A percentile compares a stretch with the other conserved stretches of the same genome.
Conservation (phyloP, 2,113 vertebrate genomes). For the Cyanoliseus patagonus region DNA sequence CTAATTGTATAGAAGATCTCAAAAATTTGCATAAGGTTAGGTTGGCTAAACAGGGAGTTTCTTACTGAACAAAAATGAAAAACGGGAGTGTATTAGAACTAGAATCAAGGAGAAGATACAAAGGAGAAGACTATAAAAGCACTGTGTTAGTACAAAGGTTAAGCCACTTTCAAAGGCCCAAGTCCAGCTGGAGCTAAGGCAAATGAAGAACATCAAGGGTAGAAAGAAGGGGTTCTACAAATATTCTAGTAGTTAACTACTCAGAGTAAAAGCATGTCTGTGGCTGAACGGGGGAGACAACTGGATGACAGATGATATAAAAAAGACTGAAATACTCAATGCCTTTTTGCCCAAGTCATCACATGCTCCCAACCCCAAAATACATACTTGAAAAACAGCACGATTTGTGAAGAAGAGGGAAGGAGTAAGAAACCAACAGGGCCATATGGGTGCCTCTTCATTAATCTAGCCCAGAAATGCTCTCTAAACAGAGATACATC, state of each 20-base stretch:
- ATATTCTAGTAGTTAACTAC: not conserved
- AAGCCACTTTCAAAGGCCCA: not conserved
- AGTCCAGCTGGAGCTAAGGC: not conserved
- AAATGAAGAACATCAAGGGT: not conserved
- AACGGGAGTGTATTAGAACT: not conserved
- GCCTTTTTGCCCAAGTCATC: not conserved
- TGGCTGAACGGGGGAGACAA: not conserved
- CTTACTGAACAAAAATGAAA: not conserved
- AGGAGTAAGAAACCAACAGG: not conserved
- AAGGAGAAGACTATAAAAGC: not conserved
- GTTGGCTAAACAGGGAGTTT: not conserved
- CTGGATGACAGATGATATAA: not conserved
- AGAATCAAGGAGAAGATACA: not conserved
- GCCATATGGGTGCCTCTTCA: not conserved
- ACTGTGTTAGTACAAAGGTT: not conserved
- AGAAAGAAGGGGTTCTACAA: not conserved
- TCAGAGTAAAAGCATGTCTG: not conserved
- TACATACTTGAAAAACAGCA: not conserved
- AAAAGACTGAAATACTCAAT: not conserved
- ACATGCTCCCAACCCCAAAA: not conserved
- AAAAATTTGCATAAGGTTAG: not conserved
- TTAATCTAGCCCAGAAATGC: not conserved
- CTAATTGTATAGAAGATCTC: not conserved
- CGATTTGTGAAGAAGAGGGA: not conserved
- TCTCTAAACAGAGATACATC: not conserved